Evolutionary conservation across 2,797 vertebrate species (phyloP).

Genomic region (Phaenicophaeus curvirostris): DNA sequence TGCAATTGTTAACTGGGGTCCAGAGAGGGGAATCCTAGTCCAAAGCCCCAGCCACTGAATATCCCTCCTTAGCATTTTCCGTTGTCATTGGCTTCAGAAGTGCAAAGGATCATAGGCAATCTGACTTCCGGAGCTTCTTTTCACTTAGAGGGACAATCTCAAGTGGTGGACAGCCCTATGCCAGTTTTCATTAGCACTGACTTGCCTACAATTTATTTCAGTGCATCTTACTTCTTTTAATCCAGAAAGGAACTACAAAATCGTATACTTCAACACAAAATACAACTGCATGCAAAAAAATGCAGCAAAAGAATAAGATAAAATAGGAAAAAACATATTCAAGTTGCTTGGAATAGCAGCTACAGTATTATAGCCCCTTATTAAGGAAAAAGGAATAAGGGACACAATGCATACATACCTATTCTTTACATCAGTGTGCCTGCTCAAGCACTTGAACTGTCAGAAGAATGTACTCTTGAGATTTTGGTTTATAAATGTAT

Average conservation of each 20-base stretch:
- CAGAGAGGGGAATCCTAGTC: neutral
- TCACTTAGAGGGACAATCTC: neutral
- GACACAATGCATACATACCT: neutral
- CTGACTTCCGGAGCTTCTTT: neutral
- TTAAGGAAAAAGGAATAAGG: neutral
- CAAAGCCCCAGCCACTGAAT: neutral
- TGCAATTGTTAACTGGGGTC: neutral
- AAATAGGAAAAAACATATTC: neutral
- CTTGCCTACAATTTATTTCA: neutral
- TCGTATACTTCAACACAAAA: neutral
- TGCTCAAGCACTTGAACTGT: slow-evolving; percentile 25
- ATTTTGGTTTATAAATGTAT: neutral
- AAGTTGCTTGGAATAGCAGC: neutral
- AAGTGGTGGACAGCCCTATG: neutral
- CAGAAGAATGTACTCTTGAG: neutral
- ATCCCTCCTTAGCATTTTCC: neutral
- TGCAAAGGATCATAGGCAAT: neutral
- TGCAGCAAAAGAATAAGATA: neutral
- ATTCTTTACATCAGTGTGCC: neutral
- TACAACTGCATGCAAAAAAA: neutral
- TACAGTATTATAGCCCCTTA: neutral
- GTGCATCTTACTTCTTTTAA: neutral
- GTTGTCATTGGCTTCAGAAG: neutral
- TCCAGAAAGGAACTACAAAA: neutral
- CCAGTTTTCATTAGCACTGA: neutral